phyloP scores from a whole-genome alignment of 2,888 invertebrate genomes.

The Drosophila nr. perissopoda region DNA sequence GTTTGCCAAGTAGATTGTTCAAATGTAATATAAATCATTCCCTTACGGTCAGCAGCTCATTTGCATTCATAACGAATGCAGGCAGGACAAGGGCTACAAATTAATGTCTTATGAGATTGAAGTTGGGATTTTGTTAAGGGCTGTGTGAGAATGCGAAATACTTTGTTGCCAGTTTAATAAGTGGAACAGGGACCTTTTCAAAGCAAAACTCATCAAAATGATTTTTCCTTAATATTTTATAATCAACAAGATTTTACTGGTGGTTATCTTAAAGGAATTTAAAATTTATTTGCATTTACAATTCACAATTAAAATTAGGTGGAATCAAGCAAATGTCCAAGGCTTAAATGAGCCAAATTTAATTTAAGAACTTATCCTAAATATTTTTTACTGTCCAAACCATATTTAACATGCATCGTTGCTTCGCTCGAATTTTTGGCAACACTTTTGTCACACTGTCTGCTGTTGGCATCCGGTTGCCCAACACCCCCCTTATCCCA shows the following conservation, averaged over 20 bases:
- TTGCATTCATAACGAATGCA: slow-evolving; percentile 67
- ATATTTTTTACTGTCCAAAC: slow-evolving; percentile 18
- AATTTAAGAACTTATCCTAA: not conserved
- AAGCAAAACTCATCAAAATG: not conserved
- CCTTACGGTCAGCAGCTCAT: slow-evolving; percentile 49
- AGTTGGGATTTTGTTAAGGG: not conserved
- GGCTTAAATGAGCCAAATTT: not conserved
- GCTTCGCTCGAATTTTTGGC: slow-evolving; percentile 27
- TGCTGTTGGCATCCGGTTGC: slow-evolving; percentile 44
- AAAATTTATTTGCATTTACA: not conserved
- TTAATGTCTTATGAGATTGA: slow-evolving; percentile 27
- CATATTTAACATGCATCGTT: slow-evolving; percentile 45
- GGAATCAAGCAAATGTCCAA: not conserved
- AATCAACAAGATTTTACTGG: not conserved
- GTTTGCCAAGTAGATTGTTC: slow-evolving; percentile 23
- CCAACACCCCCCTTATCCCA: not conserved
- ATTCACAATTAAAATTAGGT: not conserved
- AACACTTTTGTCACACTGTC: slow-evolving; percentile 47
- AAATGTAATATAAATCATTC: slow-evolving; percentile 62
- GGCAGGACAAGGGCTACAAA: slow-evolving; percentile 19
- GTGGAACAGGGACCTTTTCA: not conserved
- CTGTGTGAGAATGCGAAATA: not conserved
- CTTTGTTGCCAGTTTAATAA: not conserved
- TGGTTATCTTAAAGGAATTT: not conserved
- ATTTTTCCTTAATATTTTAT: not conserved